Conservation (phyloP, 2,888 invertebrate species). For the Rhyacophila evoluta region DNA sequence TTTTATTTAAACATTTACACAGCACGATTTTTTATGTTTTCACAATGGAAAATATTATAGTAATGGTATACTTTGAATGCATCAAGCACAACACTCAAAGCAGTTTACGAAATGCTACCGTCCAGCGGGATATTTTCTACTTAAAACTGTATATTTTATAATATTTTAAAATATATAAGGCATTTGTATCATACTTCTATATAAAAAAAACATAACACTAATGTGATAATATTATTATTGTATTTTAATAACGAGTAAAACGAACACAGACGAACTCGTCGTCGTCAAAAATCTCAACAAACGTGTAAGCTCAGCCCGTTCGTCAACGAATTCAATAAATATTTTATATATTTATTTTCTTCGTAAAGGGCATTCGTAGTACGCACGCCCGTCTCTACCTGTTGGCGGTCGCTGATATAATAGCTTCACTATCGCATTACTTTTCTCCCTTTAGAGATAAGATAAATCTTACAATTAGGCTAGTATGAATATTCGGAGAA, state of each 20-base stretch:
- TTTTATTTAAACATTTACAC: neutral
- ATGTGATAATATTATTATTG: conserved; percentile 1
- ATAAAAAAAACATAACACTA: neutral
- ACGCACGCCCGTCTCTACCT: neutral
- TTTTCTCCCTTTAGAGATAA: neutral
- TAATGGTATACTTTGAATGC: conserved; percentile 14
- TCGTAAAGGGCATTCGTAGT: neutral
- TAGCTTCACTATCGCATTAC: neutral
- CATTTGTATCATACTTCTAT: neutral
- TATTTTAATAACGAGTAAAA: neutral
- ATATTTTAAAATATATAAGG: neutral
- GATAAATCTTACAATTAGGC: neutral
- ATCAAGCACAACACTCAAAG: conserved; percentile 2
- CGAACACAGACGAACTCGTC: neutral
- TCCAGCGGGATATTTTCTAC: neutral
- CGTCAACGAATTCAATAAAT: neutral
- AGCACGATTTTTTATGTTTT: neutral
- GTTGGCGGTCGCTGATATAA: neutral
- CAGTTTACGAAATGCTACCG: neutral
- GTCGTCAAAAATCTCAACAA: neutral
- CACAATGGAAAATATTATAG: neutral
- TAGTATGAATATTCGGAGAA: neutral
- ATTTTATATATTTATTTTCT: neutral
- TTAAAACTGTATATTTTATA: conserved; percentile 7
- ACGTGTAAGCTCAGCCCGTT: neutral